A percentile compares a stretch with the other conserved stretches of the same genome.
Evolutionary conservation across 2,888 invertebrate genomes (phyloP).

Genomic region (Meliscaeva auricollis): DNA sequence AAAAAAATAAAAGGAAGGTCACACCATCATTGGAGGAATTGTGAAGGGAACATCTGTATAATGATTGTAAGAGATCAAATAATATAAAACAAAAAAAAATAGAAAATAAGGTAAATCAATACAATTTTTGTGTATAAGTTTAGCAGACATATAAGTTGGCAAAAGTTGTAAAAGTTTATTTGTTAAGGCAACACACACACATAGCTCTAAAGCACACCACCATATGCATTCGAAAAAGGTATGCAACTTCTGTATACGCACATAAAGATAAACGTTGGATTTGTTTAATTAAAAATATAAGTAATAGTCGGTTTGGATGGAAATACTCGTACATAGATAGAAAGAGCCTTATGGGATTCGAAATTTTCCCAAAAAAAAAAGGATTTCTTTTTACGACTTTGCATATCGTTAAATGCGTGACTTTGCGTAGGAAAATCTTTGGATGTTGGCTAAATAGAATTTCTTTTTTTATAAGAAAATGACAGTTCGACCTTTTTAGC

Average conservation of each 20-base stretch:
- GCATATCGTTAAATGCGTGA: slow-evolving; percentile 1
- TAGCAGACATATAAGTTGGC: slow-evolving; percentile 9
- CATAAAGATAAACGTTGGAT: slow-evolving; percentile 30
- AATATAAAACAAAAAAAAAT: slow-evolving; percentile 18
- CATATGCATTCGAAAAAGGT: too few species aligned
- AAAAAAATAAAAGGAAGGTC: slow-evolving; percentile 28
- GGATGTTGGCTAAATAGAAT: too few species aligned
- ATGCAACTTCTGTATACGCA: background rate
- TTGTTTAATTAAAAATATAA: slow-evolving; percentile 35
- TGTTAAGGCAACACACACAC: background rate
- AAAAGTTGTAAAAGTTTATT: slow-evolving; percentile 35
- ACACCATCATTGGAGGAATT: background rate
- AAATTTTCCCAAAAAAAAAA: background rate
- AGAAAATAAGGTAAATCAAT: slow-evolving; percentile 40
- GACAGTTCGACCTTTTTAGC: too few species aligned
- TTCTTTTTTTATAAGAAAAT: too few species aligned
- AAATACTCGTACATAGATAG: background rate
- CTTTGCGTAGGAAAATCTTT: background rate
- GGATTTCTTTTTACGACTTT: slow-evolving; percentile 4
- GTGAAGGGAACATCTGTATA: slow-evolving; percentile 48
- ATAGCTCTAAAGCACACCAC: too few species aligned
- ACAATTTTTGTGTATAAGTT: slow-evolving; percentile 3
- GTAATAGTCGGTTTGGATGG: slow-evolving; percentile 5
- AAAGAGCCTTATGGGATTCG: background rate
- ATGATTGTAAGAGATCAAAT: slow-evolving; percentile 19